Percentiles rank a stretch among this genome's conserved stretches.
Evolutionary conservation across 2,113 vertebrate species (phyloP).

Genomic region (Cheilinus undulatus): DNA sequence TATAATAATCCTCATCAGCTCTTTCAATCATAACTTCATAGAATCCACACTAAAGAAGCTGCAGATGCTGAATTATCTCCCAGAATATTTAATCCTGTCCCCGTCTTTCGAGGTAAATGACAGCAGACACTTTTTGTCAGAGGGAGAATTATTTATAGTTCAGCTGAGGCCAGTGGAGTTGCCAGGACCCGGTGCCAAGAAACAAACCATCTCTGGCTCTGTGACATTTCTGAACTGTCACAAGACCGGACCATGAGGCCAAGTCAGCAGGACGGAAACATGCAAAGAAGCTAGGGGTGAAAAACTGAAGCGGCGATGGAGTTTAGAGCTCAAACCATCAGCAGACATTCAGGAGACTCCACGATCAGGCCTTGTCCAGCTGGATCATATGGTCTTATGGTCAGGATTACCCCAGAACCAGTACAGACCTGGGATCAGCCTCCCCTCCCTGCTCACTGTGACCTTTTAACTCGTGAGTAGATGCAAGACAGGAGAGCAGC

Average conservation of each 20-base stretch:
- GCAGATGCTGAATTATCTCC: neutral
- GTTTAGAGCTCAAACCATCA: neutral
- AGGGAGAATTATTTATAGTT: constrained; percentile 66
- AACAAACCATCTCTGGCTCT: constrained; percentile 57
- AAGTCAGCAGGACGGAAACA: constrained; percentile 2
- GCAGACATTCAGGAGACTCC: neutral
- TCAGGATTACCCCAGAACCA: constrained; percentile 39
- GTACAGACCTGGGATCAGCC: constrained; percentile 28
- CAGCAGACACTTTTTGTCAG: constrained; percentile 16
- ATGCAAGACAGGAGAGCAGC: constrained; percentile 2
- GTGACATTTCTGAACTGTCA: constrained; percentile 80
- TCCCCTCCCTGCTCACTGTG: constrained; percentile 13
- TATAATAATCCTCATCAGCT: constrained; percentile 45
- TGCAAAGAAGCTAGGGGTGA: neutral
- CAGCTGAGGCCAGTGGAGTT: constrained; percentile 16
- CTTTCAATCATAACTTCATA: too few relatives aligned
- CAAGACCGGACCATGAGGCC: constrained; percentile 41
- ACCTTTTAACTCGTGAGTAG: constrained; percentile 50
- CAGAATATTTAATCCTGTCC: neutral
- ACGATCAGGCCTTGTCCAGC: neutral
- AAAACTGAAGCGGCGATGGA: neutral
- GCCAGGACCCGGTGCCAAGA: constrained; percentile 55
- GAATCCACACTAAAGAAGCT: too few relatives aligned
- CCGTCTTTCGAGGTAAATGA: neutral
- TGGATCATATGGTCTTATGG: constrained; percentile 34